Evolutionary conservation across 2,888 invertebrate genomes (phyloP).

Genomic region (Serripes groenlandicus): DNA sequence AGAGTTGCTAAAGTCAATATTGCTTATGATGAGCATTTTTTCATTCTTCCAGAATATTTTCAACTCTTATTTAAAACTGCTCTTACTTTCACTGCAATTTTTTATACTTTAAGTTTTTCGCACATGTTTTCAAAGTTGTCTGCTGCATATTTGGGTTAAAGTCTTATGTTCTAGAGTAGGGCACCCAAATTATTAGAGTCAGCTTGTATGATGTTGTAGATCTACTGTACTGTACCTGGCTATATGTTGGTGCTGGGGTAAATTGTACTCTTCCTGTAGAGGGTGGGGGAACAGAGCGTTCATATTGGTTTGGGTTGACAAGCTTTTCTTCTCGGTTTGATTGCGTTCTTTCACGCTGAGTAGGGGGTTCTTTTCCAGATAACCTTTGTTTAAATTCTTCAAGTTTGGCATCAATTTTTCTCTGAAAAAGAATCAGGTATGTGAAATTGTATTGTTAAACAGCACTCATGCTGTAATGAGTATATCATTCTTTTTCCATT

Average conservation of each 20-base stretch:
- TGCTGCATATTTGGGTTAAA: not conserved
- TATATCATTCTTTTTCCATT: too few relatives aligned
- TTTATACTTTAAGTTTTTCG: not conserved
- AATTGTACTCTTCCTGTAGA: slow-evolving; percentile 45
- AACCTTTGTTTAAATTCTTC: slow-evolving; percentile 75
- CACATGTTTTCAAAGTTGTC: not conserved
- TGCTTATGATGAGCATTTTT: not conserved
- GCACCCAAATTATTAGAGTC: not conserved
- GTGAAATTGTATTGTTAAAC: not conserved
- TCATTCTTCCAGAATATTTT: not conserved
- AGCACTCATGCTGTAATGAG: too few relatives aligned
- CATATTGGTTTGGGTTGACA: too few relatives aligned
- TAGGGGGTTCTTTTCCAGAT: slow-evolving; percentile 52
- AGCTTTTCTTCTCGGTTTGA: too few relatives aligned
- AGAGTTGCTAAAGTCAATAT: not conserved
- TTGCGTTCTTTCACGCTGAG: too few relatives aligned
- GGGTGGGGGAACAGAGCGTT: too few relatives aligned
- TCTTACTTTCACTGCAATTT: not conserved
- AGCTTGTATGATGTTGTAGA: too few relatives aligned
- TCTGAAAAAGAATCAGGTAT: slow-evolving; percentile 19
- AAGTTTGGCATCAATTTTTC: slow-evolving; percentile 71
- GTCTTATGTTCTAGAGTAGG: not conserved
- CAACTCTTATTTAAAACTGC: not conserved
- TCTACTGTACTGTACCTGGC: slow-evolving; percentile 26
- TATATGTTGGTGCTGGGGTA: slow-evolving; percentile 61